Percentiles rank a stretch among this genome's conserved stretches.
These are phyloP conservation scores for Archilochus colubris DNA, from an alignment of 2,113 vertebrate species.

Conservation along the genomic window DNA sequence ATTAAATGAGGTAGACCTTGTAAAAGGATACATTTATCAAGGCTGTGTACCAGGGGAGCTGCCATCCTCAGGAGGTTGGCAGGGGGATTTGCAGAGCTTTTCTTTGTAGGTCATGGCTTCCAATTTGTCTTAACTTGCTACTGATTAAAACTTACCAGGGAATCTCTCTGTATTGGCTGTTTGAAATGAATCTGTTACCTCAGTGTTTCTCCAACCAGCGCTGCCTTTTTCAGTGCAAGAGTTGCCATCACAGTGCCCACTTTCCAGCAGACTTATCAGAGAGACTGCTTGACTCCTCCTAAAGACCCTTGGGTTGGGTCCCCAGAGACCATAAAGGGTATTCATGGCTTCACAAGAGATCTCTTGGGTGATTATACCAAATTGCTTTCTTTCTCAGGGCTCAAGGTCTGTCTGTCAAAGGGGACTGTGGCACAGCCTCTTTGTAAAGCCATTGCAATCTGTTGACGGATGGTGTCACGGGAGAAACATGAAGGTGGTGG, in stretches of 20 bases:
- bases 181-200: background rate
- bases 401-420: background rate
- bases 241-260: background rate
- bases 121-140: conserved; percentile 51
- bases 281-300: background rate
- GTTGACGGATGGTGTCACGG: background rate
- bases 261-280: background rate
- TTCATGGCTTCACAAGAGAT: background rate
- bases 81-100: conserved; percentile 52
- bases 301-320: background rate
- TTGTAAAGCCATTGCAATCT: background rate
- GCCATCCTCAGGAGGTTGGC: background rate
- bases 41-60: background rate
- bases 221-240: background rate
- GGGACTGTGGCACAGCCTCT: background rate
- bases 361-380: background rate
- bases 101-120: conserved; percentile 40
- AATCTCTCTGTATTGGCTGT: conserved; percentile 10
- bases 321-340: background rate
- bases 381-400: background rate
- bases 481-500: background rate
- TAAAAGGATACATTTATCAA: conserved; percentile 41
- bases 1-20: conserved; percentile 36
- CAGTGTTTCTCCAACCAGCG: background rate
- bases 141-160: conserved; percentile 35